These are phyloP conservation scores for Gymnobelideus leadbeateri DNA, from an alignment of 2,113 vertebrate genomes.

Conservation along the genomic window DNA sequence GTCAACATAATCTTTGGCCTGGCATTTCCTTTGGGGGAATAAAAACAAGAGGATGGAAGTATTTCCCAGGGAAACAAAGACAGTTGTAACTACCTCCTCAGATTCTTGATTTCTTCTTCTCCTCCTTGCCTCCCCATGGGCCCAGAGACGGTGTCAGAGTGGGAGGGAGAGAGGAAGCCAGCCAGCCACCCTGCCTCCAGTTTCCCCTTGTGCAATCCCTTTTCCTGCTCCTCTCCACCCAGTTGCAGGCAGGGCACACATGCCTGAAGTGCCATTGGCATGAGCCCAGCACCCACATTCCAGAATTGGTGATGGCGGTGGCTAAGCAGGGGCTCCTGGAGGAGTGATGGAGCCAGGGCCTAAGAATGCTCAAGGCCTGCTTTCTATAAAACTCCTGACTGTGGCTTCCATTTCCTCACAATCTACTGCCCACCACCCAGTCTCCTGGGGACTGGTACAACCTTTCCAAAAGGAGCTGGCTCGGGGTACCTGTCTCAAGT, in stretches of 20 bases:
- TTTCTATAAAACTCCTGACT: neutral
- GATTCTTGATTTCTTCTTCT: neutral
- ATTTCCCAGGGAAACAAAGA: neutral
- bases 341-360: neutral
- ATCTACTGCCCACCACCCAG: neutral
- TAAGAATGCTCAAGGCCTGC: neutral
- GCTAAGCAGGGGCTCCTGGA: neutral
- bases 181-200: conserved; percentile 13
- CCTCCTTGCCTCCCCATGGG: neutral
- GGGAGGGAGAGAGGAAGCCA: neutral
- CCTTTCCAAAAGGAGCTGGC: neutral
- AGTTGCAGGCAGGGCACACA: conserved; percentile 55
- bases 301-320: neutral
- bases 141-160: neutral
- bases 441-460: neutral
- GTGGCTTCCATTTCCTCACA: neutral
- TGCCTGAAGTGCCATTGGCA: neutral
- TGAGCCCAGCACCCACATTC: conserved; percentile 45
- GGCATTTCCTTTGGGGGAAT: conserved; percentile 9
- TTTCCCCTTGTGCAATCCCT: conserved; percentile 67
- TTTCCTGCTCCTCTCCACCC: conserved; percentile 68
- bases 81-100: neutral
- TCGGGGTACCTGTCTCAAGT: neutral
- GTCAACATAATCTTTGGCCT: neutral
- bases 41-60: neutral